Evolutionary conservation across 2,888 invertebrate species (phyloP), one percentile per base, ranked within the genome.

Genomic region (Griposia aprilina): DNA sequence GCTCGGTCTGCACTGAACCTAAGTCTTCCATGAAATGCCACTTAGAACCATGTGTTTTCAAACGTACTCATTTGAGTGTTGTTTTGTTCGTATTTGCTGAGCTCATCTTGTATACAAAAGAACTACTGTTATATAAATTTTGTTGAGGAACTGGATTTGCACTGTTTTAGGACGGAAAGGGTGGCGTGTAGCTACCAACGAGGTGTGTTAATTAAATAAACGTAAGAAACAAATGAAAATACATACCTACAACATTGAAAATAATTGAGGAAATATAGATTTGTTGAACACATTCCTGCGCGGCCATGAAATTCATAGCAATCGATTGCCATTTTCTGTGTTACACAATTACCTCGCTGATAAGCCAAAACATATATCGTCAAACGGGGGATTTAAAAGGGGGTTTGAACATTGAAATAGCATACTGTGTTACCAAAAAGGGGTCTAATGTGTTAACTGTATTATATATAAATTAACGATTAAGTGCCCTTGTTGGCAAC

Each of bases 11-110:
- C 1, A 15, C 23, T 30, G 10, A 45, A 30, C 41, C 30, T 52
- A 52, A 77, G 86, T 88, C 84, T 89, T 88, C 86, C 87, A 87
- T 89, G 85, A 90, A 90, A 90, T 81, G 81, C 87, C 83, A 87
- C 88, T 88, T 87, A 74, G 76, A 84, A 81, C 85, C 75, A 60
- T 80, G 60, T 81, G 76, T 78, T 82, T 78, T 76, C 66, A 79
- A 77, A 81, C 74, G 74, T 72, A 77, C 78, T 87, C 81, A 83
- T 86, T 79, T 79, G 63, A 76, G 75, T 70, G 67, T 71, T 57
- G 66, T 78, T 82, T 68, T 76, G 62, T 76, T 78, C 59, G 59
- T 77, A 67, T 78, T 70, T 75, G 41, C 36, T 77, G 75, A 65
- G 52, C 74, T 86, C 77, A 68, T 72, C 62, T 81, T 48, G 48